Percentiles rank a stretch among this genome's conserved stretches.
These are phyloP conservation scores for Corythornis madagascariensis DNA, from an alignment of 2,113 vertebrate species.

Conservation along the genomic window DNA sequence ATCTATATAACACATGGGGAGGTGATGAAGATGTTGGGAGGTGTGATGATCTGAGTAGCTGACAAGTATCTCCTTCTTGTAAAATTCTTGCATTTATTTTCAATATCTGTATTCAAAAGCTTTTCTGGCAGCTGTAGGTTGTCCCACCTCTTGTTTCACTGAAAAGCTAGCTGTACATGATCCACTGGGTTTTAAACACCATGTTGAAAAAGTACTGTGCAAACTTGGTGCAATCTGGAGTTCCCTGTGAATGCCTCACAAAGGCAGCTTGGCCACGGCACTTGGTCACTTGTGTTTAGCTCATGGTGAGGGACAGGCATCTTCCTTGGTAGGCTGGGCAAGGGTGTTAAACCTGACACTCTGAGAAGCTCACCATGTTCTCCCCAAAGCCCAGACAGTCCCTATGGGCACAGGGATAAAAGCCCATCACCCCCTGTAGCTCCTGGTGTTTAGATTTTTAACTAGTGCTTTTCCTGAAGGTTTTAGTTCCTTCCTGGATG, in stretches of 20 bases:
- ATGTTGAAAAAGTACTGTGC: not conserved
- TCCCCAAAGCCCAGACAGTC: not conserved
- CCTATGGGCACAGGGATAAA: not conserved
- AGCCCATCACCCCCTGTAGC: not conserved
- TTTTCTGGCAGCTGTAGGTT: not conserved
- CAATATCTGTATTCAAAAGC: not conserved
- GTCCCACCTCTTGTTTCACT: not conserved
- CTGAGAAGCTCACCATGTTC: not conserved
- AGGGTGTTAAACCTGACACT: not conserved
- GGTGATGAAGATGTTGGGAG: not conserved
- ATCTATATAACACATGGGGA: not conserved
- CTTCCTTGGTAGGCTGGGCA: not conserved
- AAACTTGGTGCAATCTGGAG: not conserved
- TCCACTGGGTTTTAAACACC: not conserved
- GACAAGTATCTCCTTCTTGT: not conserved
- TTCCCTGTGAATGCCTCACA: not conserved
- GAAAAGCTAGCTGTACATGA: not conserved
- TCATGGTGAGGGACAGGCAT: not conserved
- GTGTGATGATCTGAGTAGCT: not conserved
- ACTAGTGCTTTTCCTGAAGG: not conserved
- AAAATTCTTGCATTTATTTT: not conserved
- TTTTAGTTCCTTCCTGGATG: not conserved
- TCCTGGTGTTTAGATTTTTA: not conserved
- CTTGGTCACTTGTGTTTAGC: not conserved
- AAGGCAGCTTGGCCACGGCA: rapidly evolving